A percentile compares a stretch with the other conserved stretches of the same genome.
Evolutionary conservation across 2,113 vertebrate species (phyloP).

Genomic region (Eulacestoma nigropectus): DNA sequence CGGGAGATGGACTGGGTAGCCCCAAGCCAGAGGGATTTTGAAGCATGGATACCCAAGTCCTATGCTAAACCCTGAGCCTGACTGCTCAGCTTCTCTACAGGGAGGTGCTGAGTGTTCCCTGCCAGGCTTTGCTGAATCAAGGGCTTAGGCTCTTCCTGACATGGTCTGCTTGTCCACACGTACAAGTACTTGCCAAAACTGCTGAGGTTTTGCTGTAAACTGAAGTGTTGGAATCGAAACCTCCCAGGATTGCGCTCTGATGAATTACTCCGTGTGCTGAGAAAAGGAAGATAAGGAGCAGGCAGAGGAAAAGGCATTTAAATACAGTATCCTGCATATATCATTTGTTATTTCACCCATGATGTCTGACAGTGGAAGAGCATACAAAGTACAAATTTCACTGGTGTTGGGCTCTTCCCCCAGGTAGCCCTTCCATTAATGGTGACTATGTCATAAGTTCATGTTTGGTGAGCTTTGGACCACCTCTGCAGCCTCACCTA

Average conservation of each 20-base stretch:
- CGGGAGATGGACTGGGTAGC: background rate
- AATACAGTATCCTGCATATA: background rate
- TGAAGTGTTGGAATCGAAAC: background rate
- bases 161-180: background rate
- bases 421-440: background rate
- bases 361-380: background rate
- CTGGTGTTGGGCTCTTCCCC: background rate
- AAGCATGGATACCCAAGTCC: background rate
- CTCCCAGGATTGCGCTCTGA: background rate
- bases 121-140: background rate
- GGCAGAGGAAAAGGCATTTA: background rate
- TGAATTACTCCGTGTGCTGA: background rate
- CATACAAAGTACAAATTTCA: background rate
- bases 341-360: background rate
- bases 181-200: background rate
- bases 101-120: background rate
- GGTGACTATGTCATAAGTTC: background rate
- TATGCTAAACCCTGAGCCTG: background rate
- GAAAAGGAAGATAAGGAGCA: background rate
- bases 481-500: background rate
- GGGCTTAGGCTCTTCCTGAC: background rate
- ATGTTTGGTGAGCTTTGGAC: background rate
- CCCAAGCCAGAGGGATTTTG: background rate
- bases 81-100: fast-evolving
- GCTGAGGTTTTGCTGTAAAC: background rate